Evolutionary conservation across 2,113 vertebrate species (phyloP).

Genomic region (Cavia porcellus): DNA sequence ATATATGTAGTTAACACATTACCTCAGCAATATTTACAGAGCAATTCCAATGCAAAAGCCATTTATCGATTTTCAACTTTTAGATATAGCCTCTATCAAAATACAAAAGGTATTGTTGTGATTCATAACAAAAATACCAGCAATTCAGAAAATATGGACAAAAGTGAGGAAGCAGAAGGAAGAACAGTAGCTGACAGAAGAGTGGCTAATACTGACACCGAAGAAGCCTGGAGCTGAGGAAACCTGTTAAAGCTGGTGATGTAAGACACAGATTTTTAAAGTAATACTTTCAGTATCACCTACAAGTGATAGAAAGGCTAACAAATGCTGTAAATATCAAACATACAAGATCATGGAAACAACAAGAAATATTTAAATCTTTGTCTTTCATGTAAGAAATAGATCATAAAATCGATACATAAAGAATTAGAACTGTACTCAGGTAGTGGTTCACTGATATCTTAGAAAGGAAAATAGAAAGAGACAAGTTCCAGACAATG

Average conservation of each 20-base stretch:
- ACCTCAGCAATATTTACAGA: background rate
- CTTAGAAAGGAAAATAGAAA: background rate
- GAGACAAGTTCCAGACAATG: background rate
- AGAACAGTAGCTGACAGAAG: background rate
- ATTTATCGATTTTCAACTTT: constrained; percentile 23
- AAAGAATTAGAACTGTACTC: background rate
- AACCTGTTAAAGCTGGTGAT: background rate
- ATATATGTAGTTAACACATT: background rate
- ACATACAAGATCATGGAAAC: background rate
- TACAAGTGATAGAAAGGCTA: background rate
- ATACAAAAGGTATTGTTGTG: background rate
- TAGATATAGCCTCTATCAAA: background rate
- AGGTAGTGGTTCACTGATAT: background rate
- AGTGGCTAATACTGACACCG: background rate
- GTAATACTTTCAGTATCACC: background rate
- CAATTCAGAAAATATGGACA: background rate
- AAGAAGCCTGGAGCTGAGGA: background rate
- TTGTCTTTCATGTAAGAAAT: background rate
- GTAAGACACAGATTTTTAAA: background rate
- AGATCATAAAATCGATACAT: background rate
- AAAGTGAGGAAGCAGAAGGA: background rate
- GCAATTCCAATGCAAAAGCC: background rate
- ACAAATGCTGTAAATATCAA: background rate
- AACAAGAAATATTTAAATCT: background rate
- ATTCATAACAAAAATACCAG: constrained; percentile 3